Evolutionary conservation across 1,140 invertebrate species (phyloP).

Genomic region (Drosophila parabipectinata): DNA sequence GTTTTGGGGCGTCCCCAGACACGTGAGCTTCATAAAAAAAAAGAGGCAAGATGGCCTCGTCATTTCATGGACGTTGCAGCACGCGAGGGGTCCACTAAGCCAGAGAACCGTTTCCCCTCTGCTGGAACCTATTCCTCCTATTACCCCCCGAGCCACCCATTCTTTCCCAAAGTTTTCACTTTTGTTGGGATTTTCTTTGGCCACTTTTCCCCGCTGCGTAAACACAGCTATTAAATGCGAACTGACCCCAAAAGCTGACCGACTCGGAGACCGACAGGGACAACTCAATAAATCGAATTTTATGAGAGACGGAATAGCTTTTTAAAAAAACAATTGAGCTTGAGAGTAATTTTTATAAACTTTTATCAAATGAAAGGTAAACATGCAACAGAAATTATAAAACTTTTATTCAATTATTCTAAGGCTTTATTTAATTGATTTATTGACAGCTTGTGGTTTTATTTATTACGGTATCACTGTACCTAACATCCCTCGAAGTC

Average conservation of each 20-base stretch:
- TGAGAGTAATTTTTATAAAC: no score
- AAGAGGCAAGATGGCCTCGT: constrained; percentile 48
- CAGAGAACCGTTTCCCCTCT: background rate
- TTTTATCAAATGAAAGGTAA: background rate
- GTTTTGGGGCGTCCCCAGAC: constrained; percentile 52
- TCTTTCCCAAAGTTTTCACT: constrained; percentile 40
- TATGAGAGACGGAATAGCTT: background rate
- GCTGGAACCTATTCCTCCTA: background rate
- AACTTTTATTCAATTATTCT: background rate
- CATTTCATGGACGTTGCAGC: constrained; percentile 75
- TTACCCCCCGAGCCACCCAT: background rate
- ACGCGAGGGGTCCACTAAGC: constrained; percentile 55
- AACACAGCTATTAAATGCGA: constrained; percentile 59
- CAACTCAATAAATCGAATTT: background rate
- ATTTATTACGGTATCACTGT: constrained; percentile 1
- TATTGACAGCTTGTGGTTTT: background rate
- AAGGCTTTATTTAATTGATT: background rate
- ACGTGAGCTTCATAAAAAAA: constrained; percentile 69
- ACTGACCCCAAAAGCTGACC: constrained; percentile 54
- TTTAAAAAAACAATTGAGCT: no score
- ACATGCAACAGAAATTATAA: no score
- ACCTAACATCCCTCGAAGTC: constrained; percentile 7
- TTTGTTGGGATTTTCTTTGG: constrained; percentile 48
- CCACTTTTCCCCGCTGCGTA: constrained; percentile 40
- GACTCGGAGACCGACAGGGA: constrained; percentile 29